A percentile compares a stretch with the other conserved stretches of the same genome.
These are phyloP conservation scores for Brachionus asplanchnoidis DNA, from an alignment of 1,140 invertebrate genomes.

Conservation along the genomic window DNA sequence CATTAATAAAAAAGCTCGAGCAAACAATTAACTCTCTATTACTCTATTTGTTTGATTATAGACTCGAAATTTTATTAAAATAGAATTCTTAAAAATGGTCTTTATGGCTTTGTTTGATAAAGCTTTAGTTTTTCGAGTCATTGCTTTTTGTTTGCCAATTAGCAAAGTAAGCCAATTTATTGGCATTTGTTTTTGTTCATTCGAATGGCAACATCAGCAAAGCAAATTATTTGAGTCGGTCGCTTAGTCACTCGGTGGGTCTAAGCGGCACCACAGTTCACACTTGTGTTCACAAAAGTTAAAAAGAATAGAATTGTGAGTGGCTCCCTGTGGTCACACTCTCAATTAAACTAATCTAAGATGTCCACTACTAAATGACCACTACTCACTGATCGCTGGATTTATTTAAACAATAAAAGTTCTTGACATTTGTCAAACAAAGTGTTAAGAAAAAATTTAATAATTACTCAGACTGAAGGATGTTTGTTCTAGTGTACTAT, in stretches of 20 bases:
- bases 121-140: background rate
- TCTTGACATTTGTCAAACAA: background rate
- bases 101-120: background rate
- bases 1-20: background rate
- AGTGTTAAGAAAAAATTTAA: background rate
- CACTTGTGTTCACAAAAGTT: too few species aligned
- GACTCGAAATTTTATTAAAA: constrained; percentile 1
- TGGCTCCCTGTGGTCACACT: too few species aligned
- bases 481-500: background rate
- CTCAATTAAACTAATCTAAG: too few species aligned
- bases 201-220: background rate
- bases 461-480: background rate
- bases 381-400: background rate
- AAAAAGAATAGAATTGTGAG: too few species aligned
- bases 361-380: too few species aligned
- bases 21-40: background rate
- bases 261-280: too few species aligned
- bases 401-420: background rate
- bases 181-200: background rate
- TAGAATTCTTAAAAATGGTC: constrained; percentile 26
- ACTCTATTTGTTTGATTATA: constrained; percentile 5
- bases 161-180: background rate
- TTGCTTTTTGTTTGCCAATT: constrained; percentile 7
- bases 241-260: too few species aligned
- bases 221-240: too few species aligned